Evolutionary conservation across 2,113 vertebrate genomes (phyloP).

Genomic region (Caloenas nicobarica): DNA sequence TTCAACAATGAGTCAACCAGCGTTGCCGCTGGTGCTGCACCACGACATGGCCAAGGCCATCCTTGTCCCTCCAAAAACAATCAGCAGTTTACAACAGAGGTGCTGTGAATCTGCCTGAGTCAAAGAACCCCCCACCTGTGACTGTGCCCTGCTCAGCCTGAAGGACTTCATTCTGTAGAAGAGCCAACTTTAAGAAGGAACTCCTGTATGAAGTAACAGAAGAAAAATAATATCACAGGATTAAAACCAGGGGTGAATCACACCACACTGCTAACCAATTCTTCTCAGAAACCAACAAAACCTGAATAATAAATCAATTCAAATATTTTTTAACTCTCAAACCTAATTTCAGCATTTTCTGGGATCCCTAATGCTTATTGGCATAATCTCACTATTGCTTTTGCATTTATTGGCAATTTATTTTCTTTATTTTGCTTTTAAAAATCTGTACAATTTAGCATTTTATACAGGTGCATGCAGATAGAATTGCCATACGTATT

Average conservation of each 20-base stretch:
- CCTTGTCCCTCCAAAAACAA: neutral
- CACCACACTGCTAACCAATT: neutral
- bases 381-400: neutral
- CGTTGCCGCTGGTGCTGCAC: neutral
- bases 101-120: too few species aligned
- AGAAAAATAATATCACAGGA: neutral
- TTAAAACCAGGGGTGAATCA: neutral
- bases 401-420: neutral
- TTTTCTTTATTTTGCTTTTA: neutral
- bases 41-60: neutral
- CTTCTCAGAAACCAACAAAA: neutral
- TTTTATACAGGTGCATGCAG: neutral
- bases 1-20: rapidly evolving
- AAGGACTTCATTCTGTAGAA: neutral
- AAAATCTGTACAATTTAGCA: neutral
- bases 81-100: neutral
- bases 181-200: neutral
- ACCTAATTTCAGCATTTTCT: neutral
- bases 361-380: neutral
- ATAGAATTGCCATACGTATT: rapidly evolving
- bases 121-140: neutral
- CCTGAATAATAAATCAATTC: neutral
- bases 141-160: neutral
- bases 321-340: neutral
- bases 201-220: neutral